phyloP scores from a whole-genome alignment of 2,113 vertebrate species.

The Ophthalmolycus amberensis region DNA sequence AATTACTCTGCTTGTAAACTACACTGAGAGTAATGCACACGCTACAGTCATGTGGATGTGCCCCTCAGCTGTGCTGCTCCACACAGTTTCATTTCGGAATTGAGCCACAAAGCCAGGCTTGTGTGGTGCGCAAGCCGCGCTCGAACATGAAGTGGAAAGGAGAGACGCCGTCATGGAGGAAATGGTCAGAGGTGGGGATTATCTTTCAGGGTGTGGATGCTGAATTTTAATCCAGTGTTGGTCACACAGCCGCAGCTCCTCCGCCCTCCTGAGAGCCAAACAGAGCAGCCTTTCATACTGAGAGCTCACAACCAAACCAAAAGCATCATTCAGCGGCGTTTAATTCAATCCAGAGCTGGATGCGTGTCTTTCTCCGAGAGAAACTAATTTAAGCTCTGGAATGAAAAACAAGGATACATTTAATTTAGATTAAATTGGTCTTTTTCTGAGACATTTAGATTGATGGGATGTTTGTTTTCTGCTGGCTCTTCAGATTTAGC shows the following conservation, averaged over 20 bases:
- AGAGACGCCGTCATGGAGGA: conserved; percentile 48
- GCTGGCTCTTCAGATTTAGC: background rate
- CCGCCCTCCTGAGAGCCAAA: conserved; percentile 62
- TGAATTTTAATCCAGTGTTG: conserved; percentile 55
- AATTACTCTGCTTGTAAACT: conserved; percentile 19
- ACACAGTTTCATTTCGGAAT: conserved; percentile 11
- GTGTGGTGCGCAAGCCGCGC: background rate
- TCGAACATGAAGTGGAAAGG: conserved; percentile 52
- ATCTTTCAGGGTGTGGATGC: conserved; percentile 63
- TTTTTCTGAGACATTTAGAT: background rate
- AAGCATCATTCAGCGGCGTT: conserved; percentile 70
- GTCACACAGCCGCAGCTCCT: conserved; percentile 51
- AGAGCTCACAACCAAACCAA: conserved; percentile 73
- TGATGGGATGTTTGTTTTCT: background rate
- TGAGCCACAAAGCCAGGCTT: conserved; percentile 19
- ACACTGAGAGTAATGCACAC: background rate
- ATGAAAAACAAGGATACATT: background rate
- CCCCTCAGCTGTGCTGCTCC: background rate
- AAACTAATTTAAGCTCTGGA: background rate
- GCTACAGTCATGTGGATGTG: background rate
- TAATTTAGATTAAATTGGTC: conserved; percentile 18
- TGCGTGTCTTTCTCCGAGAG: background rate
- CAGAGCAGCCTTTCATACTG: conserved; percentile 76
- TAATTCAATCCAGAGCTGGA: conserved; percentile 59
- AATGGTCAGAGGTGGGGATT: conserved; percentile 50